Evolutionary conservation across 2,113 vertebrate species (phyloP).

Genomic region (Pygoscelis antarcticus): DNA sequence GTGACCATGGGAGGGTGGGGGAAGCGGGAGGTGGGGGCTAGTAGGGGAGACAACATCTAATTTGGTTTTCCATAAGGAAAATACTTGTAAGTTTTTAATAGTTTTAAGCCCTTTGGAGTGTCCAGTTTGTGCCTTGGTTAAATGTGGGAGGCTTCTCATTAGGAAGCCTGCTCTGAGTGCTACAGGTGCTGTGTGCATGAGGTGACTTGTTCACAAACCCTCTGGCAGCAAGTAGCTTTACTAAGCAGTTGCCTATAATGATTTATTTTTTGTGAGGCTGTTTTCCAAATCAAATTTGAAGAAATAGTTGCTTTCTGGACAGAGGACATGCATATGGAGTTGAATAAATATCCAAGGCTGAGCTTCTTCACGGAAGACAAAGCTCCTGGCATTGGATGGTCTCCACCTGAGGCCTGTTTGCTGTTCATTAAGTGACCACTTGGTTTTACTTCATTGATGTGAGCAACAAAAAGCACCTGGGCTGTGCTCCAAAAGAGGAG

Average conservation of each 20-base stretch:
- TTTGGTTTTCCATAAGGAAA: neutral
- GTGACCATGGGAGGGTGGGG: too few relatives aligned
- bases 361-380: neutral
- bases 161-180: neutral
- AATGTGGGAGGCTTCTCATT: too few relatives aligned
- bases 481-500: neutral
- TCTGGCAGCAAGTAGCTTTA: neutral
- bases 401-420: neutral
- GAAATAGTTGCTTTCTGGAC: neutral
- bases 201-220: neutral
- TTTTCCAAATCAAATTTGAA: neutral
- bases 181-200: accelerated
- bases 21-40: neutral
- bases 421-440: neutral
- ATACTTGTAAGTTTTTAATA: neutral
- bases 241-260: neutral
- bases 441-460: neutral
- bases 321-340: neutral
- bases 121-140: neutral
- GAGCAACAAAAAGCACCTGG: neutral
- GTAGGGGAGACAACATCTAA: neutral
- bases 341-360: neutral
- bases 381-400: neutral
- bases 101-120: neutral
- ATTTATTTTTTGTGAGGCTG: neutral